Conservation (phyloP, 2,113 vertebrate species). For the Pachypanchax playfairii region DNA sequence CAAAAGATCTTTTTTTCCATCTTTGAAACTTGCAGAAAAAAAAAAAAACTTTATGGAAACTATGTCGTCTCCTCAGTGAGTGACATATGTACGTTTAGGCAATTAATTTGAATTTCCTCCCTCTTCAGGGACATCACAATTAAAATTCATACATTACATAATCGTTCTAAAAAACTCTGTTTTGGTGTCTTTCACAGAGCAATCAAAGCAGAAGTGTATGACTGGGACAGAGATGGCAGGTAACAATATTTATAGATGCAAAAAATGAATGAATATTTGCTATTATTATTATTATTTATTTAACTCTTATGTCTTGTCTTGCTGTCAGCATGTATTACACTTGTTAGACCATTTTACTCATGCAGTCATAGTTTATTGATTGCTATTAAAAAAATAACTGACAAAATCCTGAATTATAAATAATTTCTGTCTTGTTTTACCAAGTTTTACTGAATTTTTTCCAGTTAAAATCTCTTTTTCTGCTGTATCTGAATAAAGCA, state of each 20-base stretch:
- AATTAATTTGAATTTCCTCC: too few species aligned
- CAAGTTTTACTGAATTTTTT: not conserved
- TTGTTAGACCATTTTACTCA: not conserved
- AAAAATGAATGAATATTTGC: not conserved
- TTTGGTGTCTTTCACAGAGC: slow-evolving; percentile 78
- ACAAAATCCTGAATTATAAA: not conserved
- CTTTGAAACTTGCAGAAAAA: not conserved
- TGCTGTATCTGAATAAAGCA: not conserved
- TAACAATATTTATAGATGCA: slow-evolving; percentile 57
- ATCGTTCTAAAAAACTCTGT: slow-evolving; percentile 5
- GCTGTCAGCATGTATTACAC: not conserved
- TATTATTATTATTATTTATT: not conserved
- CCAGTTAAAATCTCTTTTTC: not conserved
- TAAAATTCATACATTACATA: fast-evolving
- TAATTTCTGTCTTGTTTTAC: not conserved
- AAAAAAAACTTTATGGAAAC: not conserved
- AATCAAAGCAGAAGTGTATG: slow-evolving; percentile 93
- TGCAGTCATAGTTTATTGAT: not conserved
- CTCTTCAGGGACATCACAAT: too few species aligned
- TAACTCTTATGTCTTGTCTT: not conserved
- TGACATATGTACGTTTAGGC: not conserved
- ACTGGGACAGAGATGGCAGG: slow-evolving; percentile 97
- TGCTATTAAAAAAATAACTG: not conserved
- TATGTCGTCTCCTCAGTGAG: not conserved
- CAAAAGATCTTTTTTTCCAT: not conserved